These are phyloP conservation scores for Echinops telfairi DNA, from an alignment of 2,113 vertebrate species.

Conservation along the genomic window DNA sequence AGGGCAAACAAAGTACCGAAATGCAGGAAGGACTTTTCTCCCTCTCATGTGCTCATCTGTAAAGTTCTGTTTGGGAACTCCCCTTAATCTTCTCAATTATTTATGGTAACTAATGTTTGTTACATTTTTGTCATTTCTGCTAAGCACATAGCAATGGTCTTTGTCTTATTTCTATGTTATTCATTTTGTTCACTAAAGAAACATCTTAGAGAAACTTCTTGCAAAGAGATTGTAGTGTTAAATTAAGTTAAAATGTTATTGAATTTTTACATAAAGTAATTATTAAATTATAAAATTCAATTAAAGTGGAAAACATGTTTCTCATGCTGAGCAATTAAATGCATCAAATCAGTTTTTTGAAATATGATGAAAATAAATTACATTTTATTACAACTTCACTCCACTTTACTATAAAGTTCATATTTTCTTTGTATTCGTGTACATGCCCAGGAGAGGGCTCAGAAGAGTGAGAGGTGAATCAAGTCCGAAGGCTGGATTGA, in stretches of 20 bases:
- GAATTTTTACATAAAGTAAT: slow-evolving; percentile 27
- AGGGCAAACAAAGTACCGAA: too few relatives aligned
- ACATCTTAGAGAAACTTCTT: not conserved
- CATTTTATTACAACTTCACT: slow-evolving; percentile 52
- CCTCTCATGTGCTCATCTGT: not conserved
- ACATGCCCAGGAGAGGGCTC: too few relatives aligned
- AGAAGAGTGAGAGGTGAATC: not conserved
- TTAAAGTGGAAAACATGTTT: slow-evolving; percentile 7
- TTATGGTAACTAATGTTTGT: not conserved
- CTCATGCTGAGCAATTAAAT: not conserved
- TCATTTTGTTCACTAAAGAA: not conserved
- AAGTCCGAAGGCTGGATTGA: not conserved
- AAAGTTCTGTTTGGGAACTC: not conserved
- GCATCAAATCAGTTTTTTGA: slow-evolving; percentile 38
- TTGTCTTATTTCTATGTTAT: not conserved
- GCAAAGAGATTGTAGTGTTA: slow-evolving; percentile 1
- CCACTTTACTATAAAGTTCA: not conserved
- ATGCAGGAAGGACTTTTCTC: not conserved
- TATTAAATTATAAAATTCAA: slow-evolving; percentile 29
- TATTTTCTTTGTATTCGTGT: not conserved
- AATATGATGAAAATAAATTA: slow-evolving; percentile 3
- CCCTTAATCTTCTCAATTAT: not conserved
- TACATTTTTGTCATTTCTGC: not conserved
- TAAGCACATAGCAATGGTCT: not conserved
- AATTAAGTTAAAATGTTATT: slow-evolving; percentile 50